Evolutionary conservation across 1,140 invertebrate species (phyloP).

Genomic region (Popillia japonica): DNA sequence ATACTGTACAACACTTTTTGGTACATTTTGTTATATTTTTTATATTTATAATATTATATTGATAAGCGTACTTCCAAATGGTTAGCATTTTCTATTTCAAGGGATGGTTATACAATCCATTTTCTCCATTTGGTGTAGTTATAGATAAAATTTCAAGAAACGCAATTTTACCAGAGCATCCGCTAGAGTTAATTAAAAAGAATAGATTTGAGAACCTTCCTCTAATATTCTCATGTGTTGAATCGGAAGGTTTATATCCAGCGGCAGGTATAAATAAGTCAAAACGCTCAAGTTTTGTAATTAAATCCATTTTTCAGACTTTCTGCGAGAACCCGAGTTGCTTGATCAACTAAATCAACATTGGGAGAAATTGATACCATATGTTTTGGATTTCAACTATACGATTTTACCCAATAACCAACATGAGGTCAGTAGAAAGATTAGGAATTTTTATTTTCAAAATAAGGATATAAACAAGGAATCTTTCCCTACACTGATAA

Average conservation of each 20-base stretch:
- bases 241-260: slow-evolving; percentile 60
- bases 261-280: slow-evolving; percentile 52
- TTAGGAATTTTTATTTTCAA: slow-evolving; percentile 51
- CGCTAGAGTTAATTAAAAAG: slow-evolving; percentile 62
- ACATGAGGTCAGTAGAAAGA: slow-evolving; percentile 48
- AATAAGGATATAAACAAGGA: slow-evolving; percentile 45
- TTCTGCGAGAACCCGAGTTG: slow-evolving; percentile 47
- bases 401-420: slow-evolving; percentile 44
- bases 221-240: slow-evolving; percentile 58
- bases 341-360: slow-evolving; percentile 48
- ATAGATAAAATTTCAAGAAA: slow-evolving; percentile 57
- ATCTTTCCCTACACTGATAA: slow-evolving; percentile 42
- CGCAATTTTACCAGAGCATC: slow-evolving; percentile 66
- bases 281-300: background rate
- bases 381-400: slow-evolving; percentile 53
- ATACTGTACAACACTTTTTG: too few relatives aligned
- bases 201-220: slow-evolving; percentile 60
- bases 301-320: slow-evolving; percentile 46
- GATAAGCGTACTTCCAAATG: too few relatives aligned
- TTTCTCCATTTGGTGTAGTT: slow-evolving; percentile 57
- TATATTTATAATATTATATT: too few relatives aligned
- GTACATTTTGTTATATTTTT: too few relatives aligned
- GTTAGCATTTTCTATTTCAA: slow-evolving; percentile 44
- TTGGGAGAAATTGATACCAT: slow-evolving; percentile 53
- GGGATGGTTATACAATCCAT: slow-evolving; percentile 60